Evolutionary conservation across 1,140 invertebrate species (phyloP).

Genomic region (Diorhabda sublineata): DNA sequence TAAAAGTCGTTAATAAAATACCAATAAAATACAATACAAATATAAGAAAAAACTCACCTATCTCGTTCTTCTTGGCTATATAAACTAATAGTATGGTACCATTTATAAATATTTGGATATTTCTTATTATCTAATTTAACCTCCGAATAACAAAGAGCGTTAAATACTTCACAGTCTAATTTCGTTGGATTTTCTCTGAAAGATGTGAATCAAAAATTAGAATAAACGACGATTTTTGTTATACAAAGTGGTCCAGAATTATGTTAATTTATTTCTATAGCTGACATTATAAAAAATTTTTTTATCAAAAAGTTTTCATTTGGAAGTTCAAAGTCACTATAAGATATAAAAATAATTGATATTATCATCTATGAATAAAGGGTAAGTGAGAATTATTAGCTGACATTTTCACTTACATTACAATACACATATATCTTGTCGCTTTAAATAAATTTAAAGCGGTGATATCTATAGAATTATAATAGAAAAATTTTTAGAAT

Average conservation of each 20-base stretch:
- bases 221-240: constrained; percentile 9
- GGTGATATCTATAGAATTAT: too few species aligned
- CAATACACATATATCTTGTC: too few species aligned
- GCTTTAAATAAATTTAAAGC: too few species aligned
- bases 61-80: constrained; percentile 54
- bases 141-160: constrained; percentile 54
- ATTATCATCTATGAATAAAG: too few species aligned
- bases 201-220: constrained; percentile 31
- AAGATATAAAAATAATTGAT: too few species aligned
- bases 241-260: neutral
- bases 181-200: constrained; percentile 63
- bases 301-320: too few species aligned
- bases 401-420: too few species aligned
- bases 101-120: constrained; percentile 65
- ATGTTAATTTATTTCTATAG: neutral
- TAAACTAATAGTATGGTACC: constrained; percentile 58
- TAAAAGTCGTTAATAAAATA: too few species aligned
- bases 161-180: constrained; percentile 65
- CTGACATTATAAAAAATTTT: neutral
- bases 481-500: too few species aligned
- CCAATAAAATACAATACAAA: too few species aligned
- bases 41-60: constrained; percentile 45
- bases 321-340: too few species aligned
- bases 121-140: constrained; percentile 50
- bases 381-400: too few species aligned